These are phyloP conservation scores for Lepidochitona cinerea DNA, from an alignment of 2,888 invertebrate species.

Conservation along the genomic window DNA sequence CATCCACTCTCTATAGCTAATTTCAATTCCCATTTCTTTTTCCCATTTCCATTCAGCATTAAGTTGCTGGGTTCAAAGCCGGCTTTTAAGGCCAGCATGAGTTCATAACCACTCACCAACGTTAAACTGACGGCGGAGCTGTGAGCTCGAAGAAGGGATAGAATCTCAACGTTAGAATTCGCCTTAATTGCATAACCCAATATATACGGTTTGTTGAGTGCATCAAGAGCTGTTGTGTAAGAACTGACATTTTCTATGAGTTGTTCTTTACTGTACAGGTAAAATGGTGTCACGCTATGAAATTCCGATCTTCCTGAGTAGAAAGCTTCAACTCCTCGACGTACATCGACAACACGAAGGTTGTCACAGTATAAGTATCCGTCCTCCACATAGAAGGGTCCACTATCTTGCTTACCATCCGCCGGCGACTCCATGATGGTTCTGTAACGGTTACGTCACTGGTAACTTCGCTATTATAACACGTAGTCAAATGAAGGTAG, in stretches of 20 bases:
- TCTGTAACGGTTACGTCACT: too few species aligned
- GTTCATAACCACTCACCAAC: constrained; percentile 69
- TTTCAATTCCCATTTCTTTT: constrained; percentile 67
- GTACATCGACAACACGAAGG: constrained; percentile 27
- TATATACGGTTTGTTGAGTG: constrained; percentile 23
- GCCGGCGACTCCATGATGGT: too few species aligned
- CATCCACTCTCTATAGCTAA: constrained; percentile 63
- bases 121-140: constrained; percentile 19
- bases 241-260: constrained; percentile 46
- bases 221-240: constrained; percentile 39
- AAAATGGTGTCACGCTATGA: constrained; percentile 37
- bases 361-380: constrained; percentile 42
- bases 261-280: constrained; percentile 58
- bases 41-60: constrained; percentile 71
- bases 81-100: constrained; percentile 63
- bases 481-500: too few species aligned
- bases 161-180: constrained; percentile 61
- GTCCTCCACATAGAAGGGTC: not conserved
- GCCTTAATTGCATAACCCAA: constrained; percentile 69
- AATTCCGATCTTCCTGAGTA: not conserved
- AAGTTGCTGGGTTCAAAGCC: constrained; percentile 63
- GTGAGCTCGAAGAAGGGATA: constrained; percentile 24
- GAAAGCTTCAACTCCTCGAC: constrained; percentile 13
- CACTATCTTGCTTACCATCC: too few species aligned
- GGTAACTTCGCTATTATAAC: too few species aligned